Evolutionary conservation across 2,888 invertebrate genomes (phyloP), one percentile per base, ranked within the genome.

Genomic region (Chrysolina oricalcia): DNA sequence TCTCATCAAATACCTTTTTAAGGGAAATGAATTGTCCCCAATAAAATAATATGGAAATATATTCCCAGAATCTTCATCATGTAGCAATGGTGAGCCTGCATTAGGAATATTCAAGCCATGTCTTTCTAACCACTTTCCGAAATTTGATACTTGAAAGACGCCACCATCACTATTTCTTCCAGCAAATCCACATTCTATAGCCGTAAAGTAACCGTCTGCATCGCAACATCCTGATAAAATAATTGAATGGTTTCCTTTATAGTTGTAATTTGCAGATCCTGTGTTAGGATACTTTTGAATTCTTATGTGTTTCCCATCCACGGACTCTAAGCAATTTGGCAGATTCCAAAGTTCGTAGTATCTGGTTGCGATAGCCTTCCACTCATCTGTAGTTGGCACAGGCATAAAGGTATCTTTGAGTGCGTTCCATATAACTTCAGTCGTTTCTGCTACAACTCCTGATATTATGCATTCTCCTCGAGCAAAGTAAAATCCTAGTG

Each of bases 131-230:
- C 66, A 66, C 17, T 19, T 43, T 19, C 66, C 66, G 21, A 66
- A 66, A 19, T 10, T 66, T 46, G 66, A 66, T 11, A 66, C 66
- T 66, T 19, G 66, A 66, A 66, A 66, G 43, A 66, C 48, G 3
- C 66, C 66, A 17, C 66, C 66, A 46, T 66, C 66, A 66, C 66
- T 66, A 48, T 66, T 66, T 66, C 66, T 66, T 66, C 66, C 66
- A 66, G 66, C 48, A 66, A 66, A 66, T 48, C 66, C 66, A 21
- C 66, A 66, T 66, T 66, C 66, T 21, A 66, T 66, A 21, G 46
- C 21, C 2, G 23, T 21, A 46, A 66, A 66, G 48, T 48, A 48
- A 66, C 66, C 46, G 21, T 66, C 66, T 3, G 46, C 66, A 66
- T 66, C 66, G 23, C 66, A 48, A 66, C 66, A 66, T 17, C 66